A percentile compares a stretch with the other conserved stretches of the same genome.
These are phyloP conservation scores for Tetrapedia diversipes DNA, from an alignment of 2,888 invertebrate genomes.

Conservation along the genomic window DNA sequence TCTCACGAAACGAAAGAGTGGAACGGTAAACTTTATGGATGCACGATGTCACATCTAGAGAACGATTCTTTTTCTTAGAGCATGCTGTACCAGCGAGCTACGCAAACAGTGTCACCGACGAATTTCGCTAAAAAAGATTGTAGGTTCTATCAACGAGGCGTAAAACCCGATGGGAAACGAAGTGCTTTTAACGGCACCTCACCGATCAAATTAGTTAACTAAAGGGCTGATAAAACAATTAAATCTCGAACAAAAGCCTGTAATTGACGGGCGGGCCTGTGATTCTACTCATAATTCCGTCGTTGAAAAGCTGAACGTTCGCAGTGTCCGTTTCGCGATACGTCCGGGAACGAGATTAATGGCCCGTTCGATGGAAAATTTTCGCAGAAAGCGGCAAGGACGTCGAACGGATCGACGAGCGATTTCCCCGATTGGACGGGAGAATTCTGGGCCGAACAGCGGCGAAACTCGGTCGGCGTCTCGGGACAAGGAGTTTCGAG, in stretches of 20 bases:
- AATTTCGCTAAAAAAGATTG: no score
- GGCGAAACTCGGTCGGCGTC: background rate
- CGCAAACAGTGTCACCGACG: no score
- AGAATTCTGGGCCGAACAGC: background rate
- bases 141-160: no score
- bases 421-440: background rate
- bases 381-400: background rate
- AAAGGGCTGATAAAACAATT: background rate
- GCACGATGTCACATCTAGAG: no score
- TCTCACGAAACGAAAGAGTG: background rate
- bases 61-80: no score
- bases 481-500: constrained; percentile 7
- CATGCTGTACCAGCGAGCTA: no score
- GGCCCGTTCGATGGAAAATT: background rate
- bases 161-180: background rate
- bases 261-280: background rate
- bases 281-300: background rate
- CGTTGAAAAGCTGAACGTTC: background rate
- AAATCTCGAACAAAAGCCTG: background rate
- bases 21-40: no score
- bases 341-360: background rate
- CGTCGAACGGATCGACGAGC: constrained; percentile 1
- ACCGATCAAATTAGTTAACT: background rate
- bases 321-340: background rate
- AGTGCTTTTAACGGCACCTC: background rate